These are phyloP conservation scores for Lophotis ruficrista DNA, from an alignment of 2,113 vertebrate species.

Conservation along the genomic window DNA sequence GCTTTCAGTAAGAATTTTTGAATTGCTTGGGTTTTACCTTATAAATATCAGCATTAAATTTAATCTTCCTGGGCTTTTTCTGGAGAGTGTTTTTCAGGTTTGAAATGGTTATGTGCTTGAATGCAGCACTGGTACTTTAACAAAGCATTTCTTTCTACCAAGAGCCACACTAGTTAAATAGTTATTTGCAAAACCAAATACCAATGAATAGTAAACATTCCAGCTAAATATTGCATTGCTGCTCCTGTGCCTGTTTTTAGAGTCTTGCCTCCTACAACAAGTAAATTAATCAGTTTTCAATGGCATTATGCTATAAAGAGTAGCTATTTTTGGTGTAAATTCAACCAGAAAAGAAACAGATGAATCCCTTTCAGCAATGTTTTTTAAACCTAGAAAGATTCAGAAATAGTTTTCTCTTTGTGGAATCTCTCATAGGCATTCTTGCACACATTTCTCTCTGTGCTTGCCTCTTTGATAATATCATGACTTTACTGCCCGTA, in stretches of 20 bases:
- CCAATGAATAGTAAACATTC: not conserved
- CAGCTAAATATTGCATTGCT: not conserved
- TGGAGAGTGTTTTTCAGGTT: not conserved
- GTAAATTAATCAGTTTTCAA: not conserved
- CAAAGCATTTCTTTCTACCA: not conserved
- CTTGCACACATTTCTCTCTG: not conserved
- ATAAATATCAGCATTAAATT: not conserved
- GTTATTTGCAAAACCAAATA: conserved; percentile 36
- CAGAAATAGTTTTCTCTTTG: not conserved
- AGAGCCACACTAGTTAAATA: not conserved
- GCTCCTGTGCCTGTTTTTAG: not conserved
- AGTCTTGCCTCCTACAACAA: not conserved
- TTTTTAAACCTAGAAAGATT: not conserved
- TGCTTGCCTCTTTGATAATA: not conserved
- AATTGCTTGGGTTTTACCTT: not conserved
- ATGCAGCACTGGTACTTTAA: not conserved
- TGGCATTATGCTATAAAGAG: not conserved
- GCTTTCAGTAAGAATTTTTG: not conserved
- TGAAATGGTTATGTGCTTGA: not conserved
- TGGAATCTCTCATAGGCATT: not conserved
- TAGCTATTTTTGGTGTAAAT: not conserved
- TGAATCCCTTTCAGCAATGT: not conserved
- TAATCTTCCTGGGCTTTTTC: not conserved
- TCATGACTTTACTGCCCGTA: not conserved
- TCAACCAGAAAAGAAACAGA: not conserved